Percentiles rank a stretch among this genome's conserved stretches.
phyloP scores from a whole-genome alignment of 30 jellyfish, hydroid and myxozoan genomes.

The Turritopsis dohrnii region DNA sequence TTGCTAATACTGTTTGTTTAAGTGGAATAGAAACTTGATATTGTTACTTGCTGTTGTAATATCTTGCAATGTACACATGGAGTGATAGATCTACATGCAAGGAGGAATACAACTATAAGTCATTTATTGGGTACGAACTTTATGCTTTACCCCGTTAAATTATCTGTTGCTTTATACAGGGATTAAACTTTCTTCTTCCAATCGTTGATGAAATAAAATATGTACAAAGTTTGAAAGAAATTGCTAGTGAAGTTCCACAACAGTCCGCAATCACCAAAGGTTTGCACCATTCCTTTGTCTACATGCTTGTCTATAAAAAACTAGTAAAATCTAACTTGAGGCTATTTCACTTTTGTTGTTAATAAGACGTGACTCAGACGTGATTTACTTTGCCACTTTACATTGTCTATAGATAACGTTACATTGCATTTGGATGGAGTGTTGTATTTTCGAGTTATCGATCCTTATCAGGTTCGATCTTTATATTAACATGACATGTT shows the following conservation, averaged over 20 bases:
- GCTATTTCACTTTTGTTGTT: no score
- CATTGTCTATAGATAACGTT: conserved; percentile 59
- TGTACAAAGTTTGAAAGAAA: conserved; percentile 88
- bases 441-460: conserved; percentile 80
- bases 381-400: no score
- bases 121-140: no score
- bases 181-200: conserved; percentile 78
- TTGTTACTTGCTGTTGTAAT: no score
- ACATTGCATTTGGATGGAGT: conserved; percentile 93
- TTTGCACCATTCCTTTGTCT: neutral
- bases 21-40: neutral
- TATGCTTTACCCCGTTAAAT: no score
- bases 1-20: no score
- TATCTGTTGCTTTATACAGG: conserved; percentile 39
- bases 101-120: no score
- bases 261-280: conserved; percentile 99
- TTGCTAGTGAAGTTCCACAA: conserved; percentile 91
- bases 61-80: neutral
- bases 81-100: neutral
- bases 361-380: no score
- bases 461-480: conserved; percentile 79
- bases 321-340: no score
- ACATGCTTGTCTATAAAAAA: no score
- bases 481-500: no score
- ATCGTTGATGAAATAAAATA: conserved; percentile 87